Evolutionary conservation across 2,888 invertebrate genomes (phyloP).

Genomic region (Drosophila helvetica): DNA sequence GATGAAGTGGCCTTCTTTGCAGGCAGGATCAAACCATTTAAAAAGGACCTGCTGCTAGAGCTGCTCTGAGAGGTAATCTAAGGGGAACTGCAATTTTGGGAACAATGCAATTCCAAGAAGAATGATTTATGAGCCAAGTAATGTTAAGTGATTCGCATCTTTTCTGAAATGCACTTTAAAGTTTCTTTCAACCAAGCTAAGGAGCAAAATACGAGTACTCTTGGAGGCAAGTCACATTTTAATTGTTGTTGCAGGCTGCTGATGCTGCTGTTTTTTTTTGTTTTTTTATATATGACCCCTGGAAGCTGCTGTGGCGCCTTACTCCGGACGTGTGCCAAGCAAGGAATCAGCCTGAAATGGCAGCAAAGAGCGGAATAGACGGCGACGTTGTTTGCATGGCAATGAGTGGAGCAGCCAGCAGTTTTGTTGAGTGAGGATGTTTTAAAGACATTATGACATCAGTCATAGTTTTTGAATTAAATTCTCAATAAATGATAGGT

Average conservation of each 20-base stretch:
- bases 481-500: neutral
- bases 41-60: constrained; percentile 2
- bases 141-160: constrained; percentile 22
- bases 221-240: constrained; percentile 11
- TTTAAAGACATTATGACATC: neutral
- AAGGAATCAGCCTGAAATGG: constrained; percentile 15
- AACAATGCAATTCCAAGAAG: neutral
- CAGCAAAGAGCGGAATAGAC: constrained; percentile 25
- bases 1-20: constrained; percentile 6
- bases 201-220: constrained; percentile 1
- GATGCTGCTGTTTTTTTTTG: neutral
- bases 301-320: constrained; percentile 23
- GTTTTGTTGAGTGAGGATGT: neutral
- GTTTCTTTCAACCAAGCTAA: no score
- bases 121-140: constrained; percentile 12
- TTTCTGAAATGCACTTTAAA: constrained; percentile 1
- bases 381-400: constrained; percentile 45
- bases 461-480: neutral
- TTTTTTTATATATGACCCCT: constrained; percentile 17
- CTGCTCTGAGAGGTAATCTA: neutral
- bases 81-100: neutral
- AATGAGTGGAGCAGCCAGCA: constrained; percentile 34
- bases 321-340: constrained; percentile 28
- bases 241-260: constrained; percentile 19
- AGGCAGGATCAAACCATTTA: constrained; percentile 13